Conservation (phyloP, 2,888 invertebrate genomes). For the Biston stratarius region DNA sequence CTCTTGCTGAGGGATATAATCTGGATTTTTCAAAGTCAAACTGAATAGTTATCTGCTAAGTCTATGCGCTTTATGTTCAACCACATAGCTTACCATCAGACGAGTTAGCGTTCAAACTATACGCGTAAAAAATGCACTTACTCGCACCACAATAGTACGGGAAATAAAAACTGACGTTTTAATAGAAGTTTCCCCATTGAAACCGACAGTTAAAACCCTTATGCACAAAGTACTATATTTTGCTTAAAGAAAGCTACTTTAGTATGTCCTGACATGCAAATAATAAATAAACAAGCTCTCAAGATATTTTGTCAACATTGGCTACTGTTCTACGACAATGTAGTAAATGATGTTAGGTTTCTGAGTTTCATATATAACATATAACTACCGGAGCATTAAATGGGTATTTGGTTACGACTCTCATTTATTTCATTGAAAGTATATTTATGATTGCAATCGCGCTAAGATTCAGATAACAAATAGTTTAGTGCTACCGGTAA, state of each 20-base stretch:
- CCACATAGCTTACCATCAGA: too few species aligned
- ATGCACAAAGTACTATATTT: slow-evolving; percentile 18
- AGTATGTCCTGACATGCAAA: slow-evolving; percentile 37
- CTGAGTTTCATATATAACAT: slow-evolving; percentile 8
- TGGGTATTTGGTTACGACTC: slow-evolving; percentile 28
- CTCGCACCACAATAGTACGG: slow-evolving; percentile 7
- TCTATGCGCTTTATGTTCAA: too few species aligned
- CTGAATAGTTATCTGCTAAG: too few species aligned
- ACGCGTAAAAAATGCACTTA: neutral
- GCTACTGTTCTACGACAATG: slow-evolving; percentile 48
- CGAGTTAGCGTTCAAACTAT: too few species aligned
- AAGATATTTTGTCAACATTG: slow-evolving; percentile 51
- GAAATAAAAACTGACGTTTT: slow-evolving; percentile 26
- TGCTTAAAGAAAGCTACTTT: slow-evolving; percentile 22
- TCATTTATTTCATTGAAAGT: slow-evolving; percentile 26
- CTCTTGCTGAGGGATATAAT: too few species aligned
- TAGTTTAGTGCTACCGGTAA: slow-evolving; percentile 27
- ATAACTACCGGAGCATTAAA: slow-evolving; percentile 20
- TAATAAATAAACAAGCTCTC: slow-evolving; percentile 43
- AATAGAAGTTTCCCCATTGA: slow-evolving; percentile 22
- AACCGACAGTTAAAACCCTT: slow-evolving; percentile 24
- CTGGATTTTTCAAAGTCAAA: too few species aligned
- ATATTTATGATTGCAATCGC: slow-evolving; percentile 31
- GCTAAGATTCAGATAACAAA: slow-evolving; percentile 26
- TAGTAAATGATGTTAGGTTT: slow-evolving; percentile 39